These are phyloP conservation scores for Caerostris darwini DNA, from an alignment of 1,140 invertebrate genomes.

Conservation along the genomic window DNA sequence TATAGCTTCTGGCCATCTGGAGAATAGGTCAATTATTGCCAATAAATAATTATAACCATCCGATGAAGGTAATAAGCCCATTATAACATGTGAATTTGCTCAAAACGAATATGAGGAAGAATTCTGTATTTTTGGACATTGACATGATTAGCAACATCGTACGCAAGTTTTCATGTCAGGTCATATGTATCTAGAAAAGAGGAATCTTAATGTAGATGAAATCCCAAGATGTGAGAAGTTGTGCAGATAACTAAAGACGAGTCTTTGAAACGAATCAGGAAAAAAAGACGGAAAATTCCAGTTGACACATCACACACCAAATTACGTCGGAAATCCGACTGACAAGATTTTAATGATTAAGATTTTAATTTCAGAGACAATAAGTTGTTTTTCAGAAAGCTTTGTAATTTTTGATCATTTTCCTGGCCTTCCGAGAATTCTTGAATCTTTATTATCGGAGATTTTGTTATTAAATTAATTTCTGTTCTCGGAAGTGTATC, in stretches of 20 bases:
- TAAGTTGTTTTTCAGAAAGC: too few relatives aligned
- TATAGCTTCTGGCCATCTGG: conserved; percentile 81
- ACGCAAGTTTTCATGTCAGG: neutral
- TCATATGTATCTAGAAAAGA: neutral
- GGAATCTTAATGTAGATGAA: neutral
- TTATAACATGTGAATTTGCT: neutral
- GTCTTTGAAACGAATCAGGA: neutral
- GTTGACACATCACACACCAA: neutral
- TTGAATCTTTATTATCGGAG: neutral
- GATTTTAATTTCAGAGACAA: neutral
- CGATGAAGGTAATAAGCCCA: neutral
- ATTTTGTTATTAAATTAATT: too few relatives aligned
- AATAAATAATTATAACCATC: neutral
- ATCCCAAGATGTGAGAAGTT: neutral
- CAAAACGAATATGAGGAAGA: neutral
- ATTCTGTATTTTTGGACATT: neutral
- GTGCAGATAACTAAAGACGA: neutral
- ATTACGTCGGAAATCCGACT: neutral
- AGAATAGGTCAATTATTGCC: conserved; percentile 54
- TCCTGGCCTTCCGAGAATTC: neutral
- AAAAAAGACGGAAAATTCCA: too few relatives aligned
- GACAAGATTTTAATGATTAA: too few relatives aligned
- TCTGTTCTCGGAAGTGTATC: too few relatives aligned
- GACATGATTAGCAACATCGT: neutral
- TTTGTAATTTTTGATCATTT: neutral